phyloP scores from a whole-genome alignment of 1,140 invertebrate species.

The Trachymyrmex cornetzi region DNA sequence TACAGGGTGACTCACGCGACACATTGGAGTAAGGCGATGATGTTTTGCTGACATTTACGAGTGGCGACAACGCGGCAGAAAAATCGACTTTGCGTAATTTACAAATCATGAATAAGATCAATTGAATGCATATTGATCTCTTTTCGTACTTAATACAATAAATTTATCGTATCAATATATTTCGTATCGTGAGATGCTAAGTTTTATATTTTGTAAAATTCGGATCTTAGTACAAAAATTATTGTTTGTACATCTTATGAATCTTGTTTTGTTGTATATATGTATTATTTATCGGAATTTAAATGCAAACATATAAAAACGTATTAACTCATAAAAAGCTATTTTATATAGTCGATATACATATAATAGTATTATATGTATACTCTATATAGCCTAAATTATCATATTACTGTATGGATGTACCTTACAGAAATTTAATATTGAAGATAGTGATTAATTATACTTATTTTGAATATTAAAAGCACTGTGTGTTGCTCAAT shows the following conservation, averaged over 20 bases:
- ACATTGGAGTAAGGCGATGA: neutral
- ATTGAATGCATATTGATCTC: neutral
- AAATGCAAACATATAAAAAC: neutral
- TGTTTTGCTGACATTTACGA: neutral
- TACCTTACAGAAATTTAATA: no score
- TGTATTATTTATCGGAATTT: neutral
- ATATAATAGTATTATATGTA: neutral
- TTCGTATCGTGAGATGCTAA: neutral
- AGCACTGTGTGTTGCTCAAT: no score
- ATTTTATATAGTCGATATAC: neutral
- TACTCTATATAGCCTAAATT: no score
- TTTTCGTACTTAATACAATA: neutral
- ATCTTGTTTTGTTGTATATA: neutral
- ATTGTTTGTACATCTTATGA: neutral
- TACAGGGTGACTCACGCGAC: slow-evolving; percentile 49
- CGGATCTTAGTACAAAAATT: neutral
- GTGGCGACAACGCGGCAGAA: neutral
- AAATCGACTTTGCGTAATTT: neutral
- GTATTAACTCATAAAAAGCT: neutral
- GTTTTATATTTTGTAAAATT: neutral
- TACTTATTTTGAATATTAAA: no score
- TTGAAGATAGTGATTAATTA: no score
- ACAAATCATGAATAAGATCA: neutral
- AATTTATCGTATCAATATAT: neutral
- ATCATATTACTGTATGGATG: no score